Evolutionary conservation across 2,888 invertebrate species (phyloP).

Genomic region (Ptychoptera contaminata): DNA sequence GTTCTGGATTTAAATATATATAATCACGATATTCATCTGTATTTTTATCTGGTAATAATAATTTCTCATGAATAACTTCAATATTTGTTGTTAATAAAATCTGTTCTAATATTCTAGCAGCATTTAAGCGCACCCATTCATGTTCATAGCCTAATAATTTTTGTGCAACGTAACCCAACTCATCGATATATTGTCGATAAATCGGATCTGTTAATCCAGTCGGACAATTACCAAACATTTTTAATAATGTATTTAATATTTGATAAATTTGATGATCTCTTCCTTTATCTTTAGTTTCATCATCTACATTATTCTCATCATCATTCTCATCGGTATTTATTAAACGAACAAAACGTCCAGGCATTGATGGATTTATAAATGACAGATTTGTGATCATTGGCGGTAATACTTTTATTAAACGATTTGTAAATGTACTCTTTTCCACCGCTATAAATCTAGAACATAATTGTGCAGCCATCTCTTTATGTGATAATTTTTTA

Average conservation of each 20-base stretch:
- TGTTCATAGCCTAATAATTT: slow-evolving; percentile 65
- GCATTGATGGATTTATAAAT: neutral
- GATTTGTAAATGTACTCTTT: slow-evolving; percentile 47
- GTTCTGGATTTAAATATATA: slow-evolving; percentile 44
- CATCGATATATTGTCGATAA: slow-evolving; percentile 35
- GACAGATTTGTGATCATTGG: slow-evolving; percentile 32
- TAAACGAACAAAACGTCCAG: slow-evolving; percentile 1
- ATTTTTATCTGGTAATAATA: slow-evolving; percentile 16
- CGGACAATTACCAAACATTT: slow-evolving; percentile 47
- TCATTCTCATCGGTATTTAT: slow-evolving; percentile 7
- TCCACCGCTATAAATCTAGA: slow-evolving; percentile 69
- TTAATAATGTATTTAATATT: slow-evolving; percentile 51
- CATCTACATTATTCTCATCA: slow-evolving; percentile 16
- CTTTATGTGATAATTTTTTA: slow-evolving; percentile 48
- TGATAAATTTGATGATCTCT: slow-evolving; percentile 63
- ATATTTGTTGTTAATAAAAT: slow-evolving; percentile 48
- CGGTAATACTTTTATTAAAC: slow-evolving; percentile 45
- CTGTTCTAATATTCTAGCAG: slow-evolving; percentile 60
- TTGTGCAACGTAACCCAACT: slow-evolving; percentile 49
- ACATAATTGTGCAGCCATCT: slow-evolving; percentile 61
- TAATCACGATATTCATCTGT: slow-evolving; percentile 35
- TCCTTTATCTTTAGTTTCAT: slow-evolving; percentile 42
- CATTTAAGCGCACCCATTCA: slow-evolving; percentile 67
- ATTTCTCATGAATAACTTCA: slow-evolving; percentile 35
- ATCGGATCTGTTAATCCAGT: slow-evolving; percentile 37